A percentile compares a stretch with the other conserved stretches of the same genome.
Conservation (phyloP, 2,888 invertebrate species). For the Hyles lineata region DNA sequence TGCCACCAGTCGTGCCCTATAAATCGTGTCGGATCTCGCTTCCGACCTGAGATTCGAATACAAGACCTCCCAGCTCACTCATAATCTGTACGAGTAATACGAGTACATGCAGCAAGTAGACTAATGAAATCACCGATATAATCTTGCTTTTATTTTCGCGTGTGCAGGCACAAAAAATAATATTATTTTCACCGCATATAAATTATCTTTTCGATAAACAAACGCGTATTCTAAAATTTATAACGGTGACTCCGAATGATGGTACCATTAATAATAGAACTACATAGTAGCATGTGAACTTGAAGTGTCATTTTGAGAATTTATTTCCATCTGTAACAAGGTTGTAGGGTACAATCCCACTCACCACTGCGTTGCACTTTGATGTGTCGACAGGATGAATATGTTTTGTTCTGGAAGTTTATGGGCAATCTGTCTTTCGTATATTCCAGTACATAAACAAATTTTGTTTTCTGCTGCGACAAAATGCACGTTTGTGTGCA, state of each 20-base stretch:
- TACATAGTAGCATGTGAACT: constrained; percentile 8
- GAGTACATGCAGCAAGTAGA: background rate
- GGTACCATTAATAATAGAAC: background rate
- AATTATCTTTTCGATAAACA: background rate
- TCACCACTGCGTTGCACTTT: background rate
- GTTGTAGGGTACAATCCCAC: constrained; percentile 1
- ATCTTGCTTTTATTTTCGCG: background rate
- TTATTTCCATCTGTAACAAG: constrained; percentile 17
- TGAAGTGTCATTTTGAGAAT: constrained; percentile 22
- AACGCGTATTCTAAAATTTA: background rate
- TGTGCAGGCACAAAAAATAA: background rate
- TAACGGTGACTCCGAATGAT: background rate
- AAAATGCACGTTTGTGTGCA: too few relatives aligned
- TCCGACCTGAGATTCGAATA: too few relatives aligned
- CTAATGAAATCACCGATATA: background rate
- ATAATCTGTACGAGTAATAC: too few relatives aligned
- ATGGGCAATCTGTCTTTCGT: background rate
- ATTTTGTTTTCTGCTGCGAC: too few relatives aligned
- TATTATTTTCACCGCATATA: background rate
- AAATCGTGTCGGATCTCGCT: too few relatives aligned
- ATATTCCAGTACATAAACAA: background rate
- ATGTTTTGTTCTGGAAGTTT: constrained; percentile 9
- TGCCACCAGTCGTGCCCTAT: too few relatives aligned
- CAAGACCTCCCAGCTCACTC: too few relatives aligned
- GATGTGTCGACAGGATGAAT: background rate